A percentile compares a stretch with the other conserved stretches of the same genome.
phyloP scores from a whole-genome alignment of 2,888 invertebrate species.

The Flexamia atlantica region DNA sequence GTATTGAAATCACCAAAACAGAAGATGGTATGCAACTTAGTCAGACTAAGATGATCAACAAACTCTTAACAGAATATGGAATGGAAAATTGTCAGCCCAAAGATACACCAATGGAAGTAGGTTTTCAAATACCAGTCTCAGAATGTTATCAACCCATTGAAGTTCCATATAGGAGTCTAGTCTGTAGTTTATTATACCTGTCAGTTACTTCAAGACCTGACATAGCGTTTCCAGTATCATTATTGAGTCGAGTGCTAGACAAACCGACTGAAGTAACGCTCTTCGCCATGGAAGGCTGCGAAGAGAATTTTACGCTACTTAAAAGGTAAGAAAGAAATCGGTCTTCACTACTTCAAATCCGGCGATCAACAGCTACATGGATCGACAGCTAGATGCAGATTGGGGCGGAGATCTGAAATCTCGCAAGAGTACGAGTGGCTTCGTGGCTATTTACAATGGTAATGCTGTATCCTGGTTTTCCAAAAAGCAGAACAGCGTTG shows the following conservation, averaged over 20 bases:
- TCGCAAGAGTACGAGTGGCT: conserved; percentile 62
- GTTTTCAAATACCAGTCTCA: conserved; percentile 29
- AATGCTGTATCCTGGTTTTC: conserved; percentile 60
- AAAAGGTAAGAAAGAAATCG: conserved; percentile 53
- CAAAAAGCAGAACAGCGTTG: conserved; percentile 61
- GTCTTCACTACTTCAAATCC: conserved; percentile 35
- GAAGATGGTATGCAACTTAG: conserved; percentile 38
- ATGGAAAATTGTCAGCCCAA: conserved; percentile 42
- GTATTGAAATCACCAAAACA: conserved; percentile 52
- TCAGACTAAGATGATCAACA: conserved; percentile 57
- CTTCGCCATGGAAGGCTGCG: conserved; percentile 63
- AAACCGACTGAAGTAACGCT: conserved; percentile 32
- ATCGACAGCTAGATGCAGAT: conserved; percentile 61
- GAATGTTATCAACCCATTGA: conserved; percentile 17
- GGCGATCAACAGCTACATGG: conserved; percentile 27
- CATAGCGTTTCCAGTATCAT: conserved; percentile 45
- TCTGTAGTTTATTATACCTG: neutral
- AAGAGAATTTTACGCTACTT: conserved; percentile 63
- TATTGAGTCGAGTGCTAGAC: conserved; percentile 60
- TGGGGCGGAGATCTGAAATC: conserved; percentile 58
- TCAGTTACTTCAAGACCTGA: neutral
- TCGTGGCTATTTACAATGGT: conserved; percentile 44
- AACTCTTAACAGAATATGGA: conserved; percentile 45
- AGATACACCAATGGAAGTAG: conserved; percentile 61
- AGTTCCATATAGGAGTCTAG: conserved; percentile 60